phyloP scores from a whole-genome alignment of 2,797 vertebrate species.

The Hafferia zeledoni region DNA sequence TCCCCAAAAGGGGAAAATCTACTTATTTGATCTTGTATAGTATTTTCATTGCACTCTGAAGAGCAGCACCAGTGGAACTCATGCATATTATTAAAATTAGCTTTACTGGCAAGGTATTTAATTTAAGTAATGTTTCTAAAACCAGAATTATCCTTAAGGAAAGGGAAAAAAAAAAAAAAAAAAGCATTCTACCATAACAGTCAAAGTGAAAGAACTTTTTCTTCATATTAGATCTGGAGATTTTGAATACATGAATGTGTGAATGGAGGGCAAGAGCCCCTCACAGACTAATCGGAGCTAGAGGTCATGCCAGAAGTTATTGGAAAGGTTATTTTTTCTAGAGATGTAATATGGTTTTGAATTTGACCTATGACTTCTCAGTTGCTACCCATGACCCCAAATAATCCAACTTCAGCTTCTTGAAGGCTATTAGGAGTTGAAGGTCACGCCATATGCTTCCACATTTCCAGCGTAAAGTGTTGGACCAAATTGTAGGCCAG shows the following conservation, averaged over 20 bases:
- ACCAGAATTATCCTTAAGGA: background rate
- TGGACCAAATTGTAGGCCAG: conserved; percentile 43
- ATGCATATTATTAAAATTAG: conserved; percentile 39
- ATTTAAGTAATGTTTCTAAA: background rate
- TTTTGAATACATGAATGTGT: conserved; percentile 62
- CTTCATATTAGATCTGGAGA: background rate
- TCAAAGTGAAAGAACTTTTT: background rate
- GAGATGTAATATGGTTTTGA: conserved; percentile 50
- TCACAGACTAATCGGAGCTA: conserved; percentile 20
- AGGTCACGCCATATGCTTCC: conserved; percentile 36
- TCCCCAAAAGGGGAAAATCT: conserved; percentile 36
- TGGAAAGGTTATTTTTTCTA: conserved; percentile 57
- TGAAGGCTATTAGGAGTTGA: conserved; percentile 47
- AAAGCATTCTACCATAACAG: background rate
- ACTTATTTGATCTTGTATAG: background rate
- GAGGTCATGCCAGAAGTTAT: conserved; percentile 42
- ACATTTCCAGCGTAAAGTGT: conserved; percentile 52
- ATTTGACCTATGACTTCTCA: conserved; percentile 59
- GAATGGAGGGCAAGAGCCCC: conserved; percentile 37
- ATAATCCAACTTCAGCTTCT: conserved; percentile 61
- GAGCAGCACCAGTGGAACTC: background rate
- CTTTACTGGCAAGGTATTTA: background rate
- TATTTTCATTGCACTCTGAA: background rate
- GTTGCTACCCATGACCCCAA: conserved; percentile 41
- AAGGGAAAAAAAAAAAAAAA: background rate